These are phyloP conservation scores for Drosophila serrata DNA, from an alignment of 1,140 invertebrate genomes.

Conservation along the genomic window DNA sequence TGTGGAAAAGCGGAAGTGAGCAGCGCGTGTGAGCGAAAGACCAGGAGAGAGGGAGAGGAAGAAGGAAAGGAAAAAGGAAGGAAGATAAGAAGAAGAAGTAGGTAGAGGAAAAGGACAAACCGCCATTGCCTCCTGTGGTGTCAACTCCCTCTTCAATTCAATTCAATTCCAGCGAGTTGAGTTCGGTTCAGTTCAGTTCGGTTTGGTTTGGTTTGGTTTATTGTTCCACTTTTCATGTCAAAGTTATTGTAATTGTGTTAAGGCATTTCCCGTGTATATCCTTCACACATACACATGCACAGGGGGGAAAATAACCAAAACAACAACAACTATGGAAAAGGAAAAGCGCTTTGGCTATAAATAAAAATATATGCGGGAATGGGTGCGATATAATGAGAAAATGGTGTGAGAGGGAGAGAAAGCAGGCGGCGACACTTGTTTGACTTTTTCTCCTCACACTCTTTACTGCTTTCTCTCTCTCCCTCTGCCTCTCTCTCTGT, in stretches of 20 bases:
- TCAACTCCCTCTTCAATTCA: conserved; percentile 55
- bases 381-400: conserved; percentile 25
- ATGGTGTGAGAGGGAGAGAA: neutral
- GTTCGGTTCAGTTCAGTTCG: conserved; percentile 23
- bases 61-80: conserved; percentile 4
- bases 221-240: conserved; percentile 84
- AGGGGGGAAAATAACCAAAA: conserved; percentile 5
- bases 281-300: conserved; percentile 45
- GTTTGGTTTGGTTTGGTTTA: conserved; percentile 75
- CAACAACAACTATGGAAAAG: neutral
- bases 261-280: conserved; percentile 82
- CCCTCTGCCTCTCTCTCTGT: conserved; percentile 4
- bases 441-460: conserved; percentile 57
- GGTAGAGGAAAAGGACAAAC: conserved; percentile 20
- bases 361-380: conserved; percentile 60
- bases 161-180: conserved; percentile 42
- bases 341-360: conserved; percentile 56
- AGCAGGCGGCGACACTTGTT: conserved; percentile 64
- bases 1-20: conserved; percentile 59
- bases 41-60: neutral
- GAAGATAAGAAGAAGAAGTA: neutral
- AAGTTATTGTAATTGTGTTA: conserved; percentile 83
- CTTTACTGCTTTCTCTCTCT: conserved; percentile 1
- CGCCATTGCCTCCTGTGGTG: conserved; percentile 65
- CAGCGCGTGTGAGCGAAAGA: conserved; percentile 43